Base-by-base conservation (phyloP, 2,888 invertebrate genomes). In the Eristalis tenax region DNA sequence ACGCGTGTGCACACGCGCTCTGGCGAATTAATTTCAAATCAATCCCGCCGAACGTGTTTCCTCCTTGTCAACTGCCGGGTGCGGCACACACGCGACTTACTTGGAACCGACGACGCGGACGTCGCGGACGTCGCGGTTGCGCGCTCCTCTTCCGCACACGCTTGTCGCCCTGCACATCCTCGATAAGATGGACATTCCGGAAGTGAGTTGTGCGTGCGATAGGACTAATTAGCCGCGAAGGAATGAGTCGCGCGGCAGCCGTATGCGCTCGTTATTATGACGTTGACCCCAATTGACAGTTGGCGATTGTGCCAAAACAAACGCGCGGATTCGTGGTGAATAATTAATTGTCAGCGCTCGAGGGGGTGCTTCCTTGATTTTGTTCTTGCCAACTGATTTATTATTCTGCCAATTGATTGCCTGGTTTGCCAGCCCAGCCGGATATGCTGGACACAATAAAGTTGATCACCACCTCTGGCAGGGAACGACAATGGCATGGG, bases 21-120 rank as follows among this genome's bases (percentile, higher is more conserved):
- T 76, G 43, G 86, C 66, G 83, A 83, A 86, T 86, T 83, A 83
- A 86, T 79, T 83, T 82, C 50, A 71, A 86, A 86, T 83, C 83
- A 75, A 83, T 86, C 59, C 76, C 77, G 65, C 35, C 76, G 73
- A 75, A 81, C 86, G 86, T 86, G 83, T 79, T 83, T 86, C 83
- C 83, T 83, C 43, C 65, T 26, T 64, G 26, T 18, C 66, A 57
- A n/a, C 57, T 68, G 57, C 28, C 35, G 43, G n/a, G 69, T 76
- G 43, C 59, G 32, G 32, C 32, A 32, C 23, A 61, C 38, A 71
- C 64, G 64, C 28, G 65, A 57, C 64, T 57, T 18, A 22, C 75
- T 66, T 50, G 50, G 50, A 18, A 50, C 8, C 18, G 50, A 50
- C 43, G n/a, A n/a, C 15, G n/a, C n/a, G n/a, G n/a, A 43, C 43